Conservation (phyloP, 2,797 vertebrate species). For the Ambastaia sidthimunki region DNA sequence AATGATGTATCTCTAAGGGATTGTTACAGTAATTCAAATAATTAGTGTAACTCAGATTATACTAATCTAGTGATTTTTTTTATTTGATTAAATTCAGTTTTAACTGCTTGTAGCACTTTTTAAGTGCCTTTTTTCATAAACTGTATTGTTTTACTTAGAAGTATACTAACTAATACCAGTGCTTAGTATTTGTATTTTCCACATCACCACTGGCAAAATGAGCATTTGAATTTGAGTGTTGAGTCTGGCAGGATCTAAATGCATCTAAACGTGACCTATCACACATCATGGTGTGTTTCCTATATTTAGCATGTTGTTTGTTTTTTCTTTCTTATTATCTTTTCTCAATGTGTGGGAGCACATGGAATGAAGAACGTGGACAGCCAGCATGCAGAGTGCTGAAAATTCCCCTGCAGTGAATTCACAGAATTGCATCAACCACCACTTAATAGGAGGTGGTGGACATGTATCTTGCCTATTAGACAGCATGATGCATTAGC, state of each 20-base stretch:
- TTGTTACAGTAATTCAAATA: too few species aligned
- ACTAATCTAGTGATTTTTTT: too few species aligned
- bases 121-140: too few species aligned
- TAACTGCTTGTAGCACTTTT: too few species aligned
- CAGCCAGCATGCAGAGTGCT: not conserved
- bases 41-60: too few species aligned
- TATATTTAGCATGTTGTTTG: not conserved
- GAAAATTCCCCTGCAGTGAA: slow-evolving; percentile 12
- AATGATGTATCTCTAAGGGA: too few species aligned
- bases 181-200: not conserved
- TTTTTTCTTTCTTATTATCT: not conserved
- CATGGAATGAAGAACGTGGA: slow-evolving; percentile 3
- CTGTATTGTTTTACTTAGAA: too few species aligned
- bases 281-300: slow-evolving; percentile 9
- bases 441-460: not conserved
- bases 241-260: too few species aligned
- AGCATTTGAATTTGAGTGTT: not conserved
- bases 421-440: slow-evolving; percentile 7
- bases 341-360: slow-evolving; percentile 17
- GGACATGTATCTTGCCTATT: slow-evolving; percentile 15
- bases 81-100: too few species aligned
- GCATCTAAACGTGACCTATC: too few species aligned
- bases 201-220: not conserved
- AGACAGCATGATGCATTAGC: slow-evolving; percentile 21
- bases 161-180: too few species aligned